These are phyloP conservation scores for Strix occidentalis DNA, from an alignment of 2,797 vertebrate genomes.

Conservation along the genomic window DNA sequence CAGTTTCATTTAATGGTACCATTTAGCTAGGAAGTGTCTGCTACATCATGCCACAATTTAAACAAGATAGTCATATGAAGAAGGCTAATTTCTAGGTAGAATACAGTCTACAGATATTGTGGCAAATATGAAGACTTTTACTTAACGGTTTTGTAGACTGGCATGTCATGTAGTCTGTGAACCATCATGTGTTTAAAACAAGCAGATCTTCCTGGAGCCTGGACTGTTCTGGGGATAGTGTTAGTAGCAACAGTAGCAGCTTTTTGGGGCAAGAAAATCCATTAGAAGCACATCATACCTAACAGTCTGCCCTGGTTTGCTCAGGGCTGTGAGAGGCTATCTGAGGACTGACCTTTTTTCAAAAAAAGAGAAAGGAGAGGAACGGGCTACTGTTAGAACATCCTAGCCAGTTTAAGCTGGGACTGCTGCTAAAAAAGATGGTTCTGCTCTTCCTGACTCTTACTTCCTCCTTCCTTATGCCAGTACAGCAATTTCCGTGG, in stretches of 20 bases:
- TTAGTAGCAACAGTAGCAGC: background rate
- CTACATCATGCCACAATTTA: background rate
- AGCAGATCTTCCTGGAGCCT: background rate
- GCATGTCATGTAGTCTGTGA: background rate
- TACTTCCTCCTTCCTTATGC: background rate
- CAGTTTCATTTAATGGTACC: background rate
- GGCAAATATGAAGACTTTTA: background rate
- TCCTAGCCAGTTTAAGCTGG: background rate
- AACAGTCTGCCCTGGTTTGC: background rate
- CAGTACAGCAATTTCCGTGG: background rate
- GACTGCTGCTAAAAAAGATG: background rate
- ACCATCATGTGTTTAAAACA: background rate
- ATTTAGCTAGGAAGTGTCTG: background rate
- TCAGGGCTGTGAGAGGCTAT: background rate
- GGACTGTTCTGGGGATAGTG: background rate
- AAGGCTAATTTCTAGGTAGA: background rate
- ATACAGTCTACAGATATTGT: background rate
- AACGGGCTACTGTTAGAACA: background rate
- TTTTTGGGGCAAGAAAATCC: background rate
- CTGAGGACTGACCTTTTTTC: background rate
- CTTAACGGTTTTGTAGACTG: background rate
- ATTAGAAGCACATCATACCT: background rate
- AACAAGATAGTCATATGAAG: background rate
- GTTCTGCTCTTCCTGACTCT: background rate
- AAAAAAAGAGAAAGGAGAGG: background rate